phyloP scores from a whole-genome alignment of 2,797 vertebrate species.

The Oreochromis mossambicus region DNA sequence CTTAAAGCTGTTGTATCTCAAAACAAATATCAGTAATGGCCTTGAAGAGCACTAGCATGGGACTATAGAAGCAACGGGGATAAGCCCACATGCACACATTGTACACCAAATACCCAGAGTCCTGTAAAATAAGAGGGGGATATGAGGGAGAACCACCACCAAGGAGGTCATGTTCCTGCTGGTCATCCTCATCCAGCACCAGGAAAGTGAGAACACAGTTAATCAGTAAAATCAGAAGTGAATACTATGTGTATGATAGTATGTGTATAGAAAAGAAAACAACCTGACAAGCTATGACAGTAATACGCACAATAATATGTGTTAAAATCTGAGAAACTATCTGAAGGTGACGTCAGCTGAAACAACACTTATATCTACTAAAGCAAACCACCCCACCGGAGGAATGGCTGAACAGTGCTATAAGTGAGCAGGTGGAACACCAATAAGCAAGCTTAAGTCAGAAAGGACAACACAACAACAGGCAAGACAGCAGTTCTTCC shows the following conservation, averaged over 20 bases:
- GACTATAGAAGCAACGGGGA: neutral
- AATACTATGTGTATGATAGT: too few species aligned
- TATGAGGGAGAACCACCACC: neutral
- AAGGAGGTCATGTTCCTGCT: neutral
- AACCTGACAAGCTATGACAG: neutral
- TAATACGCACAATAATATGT: too few species aligned
- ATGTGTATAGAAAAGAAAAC: neutral
- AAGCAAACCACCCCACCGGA: neutral
- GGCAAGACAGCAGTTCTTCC: neutral
- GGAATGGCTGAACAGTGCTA: neutral
- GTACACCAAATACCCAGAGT: neutral
- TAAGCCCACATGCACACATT: neutral
- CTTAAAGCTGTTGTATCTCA: neutral
- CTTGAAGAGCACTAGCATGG: neutral
- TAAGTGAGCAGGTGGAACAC: neutral
- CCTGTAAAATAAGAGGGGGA: neutral
- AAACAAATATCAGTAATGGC: neutral
- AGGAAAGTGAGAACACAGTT: neutral
- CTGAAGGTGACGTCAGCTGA: neutral
- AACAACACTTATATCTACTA: neutral
- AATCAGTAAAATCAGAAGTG: neutral
- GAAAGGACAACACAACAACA: neutral
- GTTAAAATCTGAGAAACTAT: too few species aligned
- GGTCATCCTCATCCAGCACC: neutral
- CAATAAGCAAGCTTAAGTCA: neutral